Conservation (phyloP, 2,888 invertebrate species). For the Dynastes maya region DNA sequence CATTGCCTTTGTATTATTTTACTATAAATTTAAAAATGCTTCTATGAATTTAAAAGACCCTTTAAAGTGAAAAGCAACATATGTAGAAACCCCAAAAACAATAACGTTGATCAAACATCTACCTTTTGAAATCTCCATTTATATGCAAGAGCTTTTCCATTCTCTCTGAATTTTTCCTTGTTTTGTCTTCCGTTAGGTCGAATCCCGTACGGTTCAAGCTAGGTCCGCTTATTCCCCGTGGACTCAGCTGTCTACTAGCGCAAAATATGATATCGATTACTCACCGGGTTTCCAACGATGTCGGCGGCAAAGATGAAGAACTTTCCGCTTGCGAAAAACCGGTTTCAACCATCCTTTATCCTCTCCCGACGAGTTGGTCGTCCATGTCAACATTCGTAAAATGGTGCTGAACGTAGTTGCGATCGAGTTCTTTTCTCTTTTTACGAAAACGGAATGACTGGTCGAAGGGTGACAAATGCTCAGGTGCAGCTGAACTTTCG, state of each 20-base stretch:
- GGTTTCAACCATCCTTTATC: not conserved
- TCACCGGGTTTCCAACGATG: not conserved
- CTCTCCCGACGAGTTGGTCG: not conserved
- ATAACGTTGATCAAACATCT: not conserved
- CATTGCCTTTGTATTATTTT: no score
- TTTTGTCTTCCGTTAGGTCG: not conserved
- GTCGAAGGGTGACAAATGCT: slow-evolving; percentile 6
- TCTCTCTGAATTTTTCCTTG: not conserved
- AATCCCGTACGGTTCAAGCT: not conserved
- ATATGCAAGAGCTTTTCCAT: slow-evolving; percentile 23
- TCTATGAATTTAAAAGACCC: no score
- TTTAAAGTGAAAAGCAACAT: no score
- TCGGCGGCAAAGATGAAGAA: not conserved
- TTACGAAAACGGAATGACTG: not conserved
- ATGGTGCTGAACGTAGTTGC: not conserved
- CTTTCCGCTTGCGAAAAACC: not conserved
- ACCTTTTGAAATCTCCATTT: slow-evolving; percentile 22
- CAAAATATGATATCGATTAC: slow-evolving; percentile 33
- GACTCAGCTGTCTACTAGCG: slow-evolving; percentile 4
- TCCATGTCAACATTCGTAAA: not conserved
- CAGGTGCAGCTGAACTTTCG: slow-evolving; percentile 12
- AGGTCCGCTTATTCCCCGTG: slow-evolving; percentile 7
- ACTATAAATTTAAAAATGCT: no score
- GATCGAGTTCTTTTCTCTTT: not conserved
- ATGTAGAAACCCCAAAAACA: no score